Conservation (phyloP, 2,113 vertebrate genomes). For the Phrynosoma platyrhinos region DNA sequence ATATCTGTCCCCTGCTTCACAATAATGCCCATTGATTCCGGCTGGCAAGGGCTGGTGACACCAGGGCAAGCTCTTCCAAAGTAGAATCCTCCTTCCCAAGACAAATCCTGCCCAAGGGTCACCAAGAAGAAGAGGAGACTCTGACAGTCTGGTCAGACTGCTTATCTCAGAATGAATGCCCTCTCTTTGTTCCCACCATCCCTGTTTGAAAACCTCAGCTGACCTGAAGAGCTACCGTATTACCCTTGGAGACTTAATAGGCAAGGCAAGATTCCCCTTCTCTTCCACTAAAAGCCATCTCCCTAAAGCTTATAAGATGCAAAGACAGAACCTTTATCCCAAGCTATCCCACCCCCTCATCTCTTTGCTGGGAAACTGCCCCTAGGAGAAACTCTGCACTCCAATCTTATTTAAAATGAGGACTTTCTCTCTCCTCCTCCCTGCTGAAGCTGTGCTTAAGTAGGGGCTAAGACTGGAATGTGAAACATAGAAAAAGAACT, state of each 20-base stretch:
- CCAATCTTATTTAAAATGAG: not conserved
- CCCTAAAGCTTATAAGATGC: not conserved
- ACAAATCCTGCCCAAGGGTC: not conserved
- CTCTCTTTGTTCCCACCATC: slow-evolving; percentile 12
- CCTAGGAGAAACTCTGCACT: not conserved
- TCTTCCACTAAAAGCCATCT: not conserved
- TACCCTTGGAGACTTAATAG: not conserved
- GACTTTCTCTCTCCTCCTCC: not conserved
- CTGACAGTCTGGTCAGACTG: not conserved
- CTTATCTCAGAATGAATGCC: not conserved
- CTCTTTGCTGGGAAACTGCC: slow-evolving; percentile 30
- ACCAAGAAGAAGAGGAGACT: not conserved
- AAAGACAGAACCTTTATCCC: slow-evolving; percentile 29
- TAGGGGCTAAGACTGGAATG: not conserved
- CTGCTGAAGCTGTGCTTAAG: not conserved
- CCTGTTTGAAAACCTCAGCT: slow-evolving; percentile 1
- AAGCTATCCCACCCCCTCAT: slow-evolving; percentile 14
- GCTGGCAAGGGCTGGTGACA: slow-evolving; percentile 7
- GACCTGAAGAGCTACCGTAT: not conserved
- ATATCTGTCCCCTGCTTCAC: slow-evolving; percentile 5
- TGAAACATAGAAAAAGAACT: not conserved
- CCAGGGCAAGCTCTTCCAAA: not conserved
- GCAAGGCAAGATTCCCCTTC: not conserved
- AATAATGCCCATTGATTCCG: not conserved
- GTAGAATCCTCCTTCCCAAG: not conserved